Percentiles rank a stretch among this genome's conserved stretches.
phyloP scores from a whole-genome alignment of 2,888 invertebrate species.

The Cryptus viduatorius region DNA sequence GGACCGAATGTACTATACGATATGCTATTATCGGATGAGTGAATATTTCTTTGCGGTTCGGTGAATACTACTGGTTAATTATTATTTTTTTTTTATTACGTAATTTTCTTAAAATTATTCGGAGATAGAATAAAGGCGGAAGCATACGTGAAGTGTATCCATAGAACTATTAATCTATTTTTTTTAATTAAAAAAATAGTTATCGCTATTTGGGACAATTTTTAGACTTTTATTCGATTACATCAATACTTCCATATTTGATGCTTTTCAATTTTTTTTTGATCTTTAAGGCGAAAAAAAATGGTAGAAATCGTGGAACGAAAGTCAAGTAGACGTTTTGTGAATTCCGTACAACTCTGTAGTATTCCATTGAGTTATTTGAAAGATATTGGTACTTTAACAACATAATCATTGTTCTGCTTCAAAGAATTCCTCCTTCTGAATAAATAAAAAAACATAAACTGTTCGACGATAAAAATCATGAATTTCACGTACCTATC shows the following conservation, averaged over 20 bases:
- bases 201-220: neutral
- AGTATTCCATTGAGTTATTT: too few species aligned
- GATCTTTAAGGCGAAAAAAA: too few species aligned
- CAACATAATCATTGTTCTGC: too few species aligned
- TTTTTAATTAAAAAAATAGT: neutral
- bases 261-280: too few species aligned
- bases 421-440: too few species aligned
- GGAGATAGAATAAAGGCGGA: neutral
- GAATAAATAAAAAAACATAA: too few species aligned
- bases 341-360: too few species aligned
- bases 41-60: conserved; percentile 50
- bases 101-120: conserved; percentile 30
- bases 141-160: neutral
- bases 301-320: too few species aligned
- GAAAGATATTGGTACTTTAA: too few species aligned
- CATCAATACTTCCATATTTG: neutral
- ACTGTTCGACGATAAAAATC: too few species aligned
- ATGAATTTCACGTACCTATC: too few species aligned
- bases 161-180: neutral
- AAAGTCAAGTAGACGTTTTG: too few species aligned
- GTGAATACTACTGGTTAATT: conserved; percentile 13
- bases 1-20: conserved; percentile 31
- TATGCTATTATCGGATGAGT: conserved; percentile 62
- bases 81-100: neutral
- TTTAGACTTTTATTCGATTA: neutral